Percentiles rank a stretch among this genome's conserved stretches.
Conservation (phyloP, 2,113 vertebrate genomes). For the Corapipo altera region DNA sequence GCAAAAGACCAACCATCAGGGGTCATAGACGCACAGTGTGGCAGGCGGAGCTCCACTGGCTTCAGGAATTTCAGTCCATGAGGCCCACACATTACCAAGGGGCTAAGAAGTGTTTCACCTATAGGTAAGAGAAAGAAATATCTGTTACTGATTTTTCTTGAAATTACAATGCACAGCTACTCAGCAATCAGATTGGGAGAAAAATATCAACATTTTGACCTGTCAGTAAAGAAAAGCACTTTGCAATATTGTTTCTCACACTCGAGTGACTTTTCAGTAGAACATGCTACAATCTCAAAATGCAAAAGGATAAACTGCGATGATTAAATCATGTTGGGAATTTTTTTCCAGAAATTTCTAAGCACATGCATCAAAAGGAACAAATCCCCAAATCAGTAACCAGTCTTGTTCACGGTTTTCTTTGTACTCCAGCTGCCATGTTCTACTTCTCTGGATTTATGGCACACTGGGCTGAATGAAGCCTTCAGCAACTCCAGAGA, state of each 20-base stretch:
- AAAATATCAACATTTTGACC: neutral
- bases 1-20: conserved; percentile 99
- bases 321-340: neutral
- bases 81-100: conserved; percentile 97
- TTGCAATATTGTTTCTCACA: neutral
- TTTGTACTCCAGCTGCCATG: neutral
- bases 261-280: neutral
- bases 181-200: neutral
- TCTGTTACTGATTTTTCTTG: neutral
- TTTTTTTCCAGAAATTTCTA: neutral
- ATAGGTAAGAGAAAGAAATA: neutral
- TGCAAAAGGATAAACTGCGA: neutral
- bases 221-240: neutral
- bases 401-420: neutral
- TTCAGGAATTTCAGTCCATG: conserved; percentile 99
- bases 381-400: neutral
- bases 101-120: conserved; percentile 98
- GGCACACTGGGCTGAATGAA: neutral
- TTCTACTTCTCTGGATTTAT: neutral
- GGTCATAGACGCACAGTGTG: conserved; percentile 99
- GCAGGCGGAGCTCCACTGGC: conserved; percentile 97
- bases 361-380: neutral
- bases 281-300: neutral
- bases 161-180: neutral
- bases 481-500: neutral